Conservation (phyloP, 2,113 vertebrate species). For the Pluvialis apricaria region DNA sequence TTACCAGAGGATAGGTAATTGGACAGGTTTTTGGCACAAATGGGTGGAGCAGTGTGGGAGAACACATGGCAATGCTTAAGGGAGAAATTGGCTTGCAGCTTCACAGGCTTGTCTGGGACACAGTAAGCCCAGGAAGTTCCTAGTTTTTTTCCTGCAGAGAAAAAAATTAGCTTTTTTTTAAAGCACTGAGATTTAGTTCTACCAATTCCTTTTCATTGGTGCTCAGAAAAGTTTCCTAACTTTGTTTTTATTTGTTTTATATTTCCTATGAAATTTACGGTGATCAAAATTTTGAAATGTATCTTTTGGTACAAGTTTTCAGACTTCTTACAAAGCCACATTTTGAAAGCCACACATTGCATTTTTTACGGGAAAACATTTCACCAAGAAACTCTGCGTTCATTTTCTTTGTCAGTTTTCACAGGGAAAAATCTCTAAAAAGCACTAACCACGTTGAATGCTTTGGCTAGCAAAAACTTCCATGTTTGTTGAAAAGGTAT, state of each 20-base stretch:
- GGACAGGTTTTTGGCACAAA: slow-evolving; percentile 18
- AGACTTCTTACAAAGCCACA: background rate
- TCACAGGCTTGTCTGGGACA: background rate
- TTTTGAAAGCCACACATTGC: background rate
- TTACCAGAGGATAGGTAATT: slow-evolving; percentile 6
- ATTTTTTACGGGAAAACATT: background rate
- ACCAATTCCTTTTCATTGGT: background rate
- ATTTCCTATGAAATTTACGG: background rate
- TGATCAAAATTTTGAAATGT: background rate
- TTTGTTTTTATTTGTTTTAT: background rate
- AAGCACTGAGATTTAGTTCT: background rate
- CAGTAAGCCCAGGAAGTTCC: background rate
- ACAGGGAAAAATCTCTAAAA: background rate
- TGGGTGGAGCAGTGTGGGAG: background rate
- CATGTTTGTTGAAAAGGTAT: background rate
- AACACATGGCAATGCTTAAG: slow-evolving; percentile 29
- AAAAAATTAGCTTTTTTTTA: background rate
- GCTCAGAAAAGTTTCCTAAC: background rate
- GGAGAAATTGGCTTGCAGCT: background rate
- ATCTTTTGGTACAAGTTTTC: background rate
- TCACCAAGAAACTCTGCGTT: background rate
- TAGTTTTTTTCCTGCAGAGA: background rate
- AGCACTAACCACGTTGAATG: background rate
- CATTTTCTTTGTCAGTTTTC: slow-evolving; percentile 1
- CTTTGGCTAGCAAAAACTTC: background rate